Evolutionary conservation across 1,140 invertebrate genomes (phyloP).

Genomic region (Pseudomyrmex sp.): DNA sequence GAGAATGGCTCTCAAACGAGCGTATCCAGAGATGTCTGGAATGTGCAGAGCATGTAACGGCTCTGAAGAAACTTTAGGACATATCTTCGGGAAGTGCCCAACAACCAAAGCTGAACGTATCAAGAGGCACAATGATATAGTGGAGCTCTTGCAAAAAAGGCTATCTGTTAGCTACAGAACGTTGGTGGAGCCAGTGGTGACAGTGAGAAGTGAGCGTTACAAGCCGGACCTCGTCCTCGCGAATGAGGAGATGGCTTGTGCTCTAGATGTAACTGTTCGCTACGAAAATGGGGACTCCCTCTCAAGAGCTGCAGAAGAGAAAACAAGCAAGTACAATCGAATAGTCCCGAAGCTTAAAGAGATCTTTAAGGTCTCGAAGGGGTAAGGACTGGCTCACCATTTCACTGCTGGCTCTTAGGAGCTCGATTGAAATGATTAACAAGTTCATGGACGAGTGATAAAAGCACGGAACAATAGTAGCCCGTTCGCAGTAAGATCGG

Average conservation of each 20-base stretch:
- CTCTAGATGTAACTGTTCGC: slow-evolving; percentile 76
- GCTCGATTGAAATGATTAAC: slow-evolving; percentile 12
- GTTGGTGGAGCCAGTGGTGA: not conserved
- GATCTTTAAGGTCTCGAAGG: too few species aligned
- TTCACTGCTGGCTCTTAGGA: not conserved
- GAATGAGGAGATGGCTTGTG: slow-evolving; percentile 58
- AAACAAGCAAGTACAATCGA: not conserved
- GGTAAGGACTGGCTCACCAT: not conserved
- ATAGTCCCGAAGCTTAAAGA: accelerated
- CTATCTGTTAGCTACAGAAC: not conserved
- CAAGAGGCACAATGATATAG: slow-evolving; percentile 61
- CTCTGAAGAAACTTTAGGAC: slow-evolving; percentile 45
- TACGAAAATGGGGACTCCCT: slow-evolving; percentile 73
- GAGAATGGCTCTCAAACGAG: not conserved
- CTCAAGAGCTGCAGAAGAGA: slow-evolving; percentile 11
- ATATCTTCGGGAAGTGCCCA: slow-evolving; percentile 53
- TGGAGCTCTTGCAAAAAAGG: not conserved
- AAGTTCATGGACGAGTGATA: slow-evolving; percentile 25
- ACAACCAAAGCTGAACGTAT: slow-evolving; percentile 55
- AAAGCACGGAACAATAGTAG: too few species aligned
- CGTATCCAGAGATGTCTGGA: not conserved
- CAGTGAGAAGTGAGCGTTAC: not conserved
- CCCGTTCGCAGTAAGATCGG: too few species aligned
- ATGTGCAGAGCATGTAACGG: not conserved
- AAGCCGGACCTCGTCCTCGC: slow-evolving; percentile 56